Percentiles rank a stretch among this genome's conserved stretches.
These are phyloP conservation scores for Trochalopteron elliotii DNA, from an alignment of 2,113 vertebrate genomes.

Conservation along the genomic window DNA sequence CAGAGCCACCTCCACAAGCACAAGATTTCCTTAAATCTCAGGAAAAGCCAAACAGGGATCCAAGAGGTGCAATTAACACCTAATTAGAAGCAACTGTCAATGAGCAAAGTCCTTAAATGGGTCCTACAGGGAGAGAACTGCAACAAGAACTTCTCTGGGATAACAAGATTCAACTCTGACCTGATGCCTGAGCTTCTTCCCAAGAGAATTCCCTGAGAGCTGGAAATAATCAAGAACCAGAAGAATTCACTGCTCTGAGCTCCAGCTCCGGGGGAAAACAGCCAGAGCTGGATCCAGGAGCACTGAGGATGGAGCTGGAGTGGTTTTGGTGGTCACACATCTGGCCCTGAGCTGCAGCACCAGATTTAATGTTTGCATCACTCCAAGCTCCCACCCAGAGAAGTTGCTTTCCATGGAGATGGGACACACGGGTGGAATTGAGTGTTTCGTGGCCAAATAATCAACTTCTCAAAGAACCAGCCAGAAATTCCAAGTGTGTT, in stretches of 20 bases:
- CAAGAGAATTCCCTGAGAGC: neutral
- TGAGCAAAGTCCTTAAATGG: neutral
- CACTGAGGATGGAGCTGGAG: neutral
- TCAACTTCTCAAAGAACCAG: neutral
- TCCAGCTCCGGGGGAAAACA: neutral
- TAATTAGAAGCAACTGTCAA: neutral
- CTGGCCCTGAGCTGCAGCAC: neutral
- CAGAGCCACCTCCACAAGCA: neutral
- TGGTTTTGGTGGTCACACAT: neutral
- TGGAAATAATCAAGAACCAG: neutral
- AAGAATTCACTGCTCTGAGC: rapidly evolving
- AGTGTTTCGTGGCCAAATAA: neutral
- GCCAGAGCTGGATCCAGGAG: neutral
- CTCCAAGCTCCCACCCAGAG: neutral
- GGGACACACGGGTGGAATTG: neutral
- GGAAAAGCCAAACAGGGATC: neutral
- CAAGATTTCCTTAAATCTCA: no score
- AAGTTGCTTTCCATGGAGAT: constrained; percentile 10
- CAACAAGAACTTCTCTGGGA: neutral
- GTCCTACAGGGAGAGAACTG: neutral
- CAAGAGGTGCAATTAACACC: neutral
- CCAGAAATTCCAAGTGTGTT: neutral
- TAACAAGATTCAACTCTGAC: no score
- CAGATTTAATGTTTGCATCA: neutral
- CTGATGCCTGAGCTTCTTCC: rapidly evolving